Conservation (phyloP, 2,888 invertebrate genomes). For the Melieria crassipennis region DNA sequence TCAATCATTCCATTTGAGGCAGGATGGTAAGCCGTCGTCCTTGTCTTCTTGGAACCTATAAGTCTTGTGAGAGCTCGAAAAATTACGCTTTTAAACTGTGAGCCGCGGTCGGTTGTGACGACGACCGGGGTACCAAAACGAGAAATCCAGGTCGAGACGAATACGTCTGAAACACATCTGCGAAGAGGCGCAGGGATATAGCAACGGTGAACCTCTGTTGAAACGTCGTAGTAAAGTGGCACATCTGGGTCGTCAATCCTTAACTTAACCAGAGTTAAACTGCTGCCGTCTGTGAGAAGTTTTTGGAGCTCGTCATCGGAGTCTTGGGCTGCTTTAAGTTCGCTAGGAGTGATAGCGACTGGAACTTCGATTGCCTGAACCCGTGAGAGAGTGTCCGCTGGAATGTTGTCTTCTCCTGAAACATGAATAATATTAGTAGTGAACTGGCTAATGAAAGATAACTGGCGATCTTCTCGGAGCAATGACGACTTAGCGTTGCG, state of each 20-base stretch:
- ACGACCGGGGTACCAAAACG: conserved; percentile 9
- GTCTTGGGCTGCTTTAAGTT: not conserved
- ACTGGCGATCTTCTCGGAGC: too few relatives aligned
- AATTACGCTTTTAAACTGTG: conserved; percentile 11
- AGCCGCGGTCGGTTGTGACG: conserved; percentile 10
- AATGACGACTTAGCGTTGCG: too few relatives aligned
- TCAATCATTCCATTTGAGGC: conserved; percentile 15
- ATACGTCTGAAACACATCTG: not conserved
- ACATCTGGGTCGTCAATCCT: not conserved
- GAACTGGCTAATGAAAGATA: too few relatives aligned
- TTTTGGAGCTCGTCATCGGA: not conserved
- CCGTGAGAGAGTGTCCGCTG: conserved; percentile 8
- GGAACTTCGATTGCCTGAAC: not conserved
- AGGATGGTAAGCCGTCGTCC: not conserved
- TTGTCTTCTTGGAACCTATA: not conserved
- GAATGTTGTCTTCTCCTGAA: not conserved
- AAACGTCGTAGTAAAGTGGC: not conserved
- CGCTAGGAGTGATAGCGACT: not conserved
- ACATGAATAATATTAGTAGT: not conserved
- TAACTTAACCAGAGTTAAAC: not conserved
- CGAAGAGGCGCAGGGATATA: not conserved
- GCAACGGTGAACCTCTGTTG: not conserved
- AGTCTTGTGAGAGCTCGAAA: conserved; percentile 7
- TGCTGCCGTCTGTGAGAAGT: not conserved
- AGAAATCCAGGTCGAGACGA: conserved; percentile 10